A percentile compares a stretch with the other conserved stretches of the same genome.
phyloP scores from a whole-genome alignment of 2,797 vertebrate species.

The Phyllotis vaccarum region DNA sequence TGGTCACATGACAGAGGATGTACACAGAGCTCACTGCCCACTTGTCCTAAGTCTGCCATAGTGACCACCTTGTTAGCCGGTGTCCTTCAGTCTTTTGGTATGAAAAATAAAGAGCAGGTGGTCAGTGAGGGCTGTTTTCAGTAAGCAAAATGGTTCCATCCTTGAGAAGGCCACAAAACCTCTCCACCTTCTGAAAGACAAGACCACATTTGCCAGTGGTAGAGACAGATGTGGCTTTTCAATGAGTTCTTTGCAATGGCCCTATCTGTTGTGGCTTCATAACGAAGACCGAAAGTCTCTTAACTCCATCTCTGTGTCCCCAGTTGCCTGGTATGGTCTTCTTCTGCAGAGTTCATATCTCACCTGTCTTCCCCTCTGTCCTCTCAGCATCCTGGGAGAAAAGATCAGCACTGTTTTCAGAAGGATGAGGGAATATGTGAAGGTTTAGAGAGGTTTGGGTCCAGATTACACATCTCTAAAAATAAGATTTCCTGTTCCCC shows the following conservation, averaged over 20 bases:
- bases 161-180: neutral
- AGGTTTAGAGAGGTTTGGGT: neutral
- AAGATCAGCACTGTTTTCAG: neutral
- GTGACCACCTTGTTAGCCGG: neutral
- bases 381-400: neutral
- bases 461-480: neutral
- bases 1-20: neutral
- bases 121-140: neutral
- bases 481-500: neutral
- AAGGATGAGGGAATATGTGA: neutral
- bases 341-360: neutral
- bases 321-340: neutral
- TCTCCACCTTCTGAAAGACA: neutral
- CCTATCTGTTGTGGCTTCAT: neutral
- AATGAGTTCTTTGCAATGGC: neutral
- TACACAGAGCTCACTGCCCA: neutral
- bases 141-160: neutral
- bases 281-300: neutral
- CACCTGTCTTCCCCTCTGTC: neutral
- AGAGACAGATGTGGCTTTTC: neutral
- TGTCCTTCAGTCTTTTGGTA: neutral
- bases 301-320: neutral
- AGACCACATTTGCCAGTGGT: neutral
- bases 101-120: neutral
- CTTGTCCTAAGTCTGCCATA: neutral